Conservation (phyloP, 2,888 invertebrate genomes). For the Colostygia pectinataria region DNA sequence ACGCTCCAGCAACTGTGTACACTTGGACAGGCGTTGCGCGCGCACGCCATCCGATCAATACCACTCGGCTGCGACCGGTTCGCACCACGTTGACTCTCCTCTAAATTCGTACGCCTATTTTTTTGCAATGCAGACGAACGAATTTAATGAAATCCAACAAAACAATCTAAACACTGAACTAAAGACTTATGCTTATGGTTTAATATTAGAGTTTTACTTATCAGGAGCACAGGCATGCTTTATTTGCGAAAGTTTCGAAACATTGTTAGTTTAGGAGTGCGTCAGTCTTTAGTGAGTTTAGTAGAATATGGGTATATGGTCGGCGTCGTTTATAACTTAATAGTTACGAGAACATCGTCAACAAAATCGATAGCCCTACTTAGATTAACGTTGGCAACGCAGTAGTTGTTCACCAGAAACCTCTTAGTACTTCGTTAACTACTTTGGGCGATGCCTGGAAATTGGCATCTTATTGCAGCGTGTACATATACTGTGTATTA, state of each 20-base stretch:
- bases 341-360: conserved; percentile 36
- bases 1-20: conserved; percentile 72
- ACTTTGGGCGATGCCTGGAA: conserved; percentile 39
- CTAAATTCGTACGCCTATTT: conserved; percentile 71
- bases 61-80: conserved; percentile 68
- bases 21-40: conserved; percentile 75
- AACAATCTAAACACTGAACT: conserved; percentile 42
- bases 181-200: conserved; percentile 46
- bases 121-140: conserved; percentile 57
- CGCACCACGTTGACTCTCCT: conserved; percentile 67
- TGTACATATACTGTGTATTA: neutral
- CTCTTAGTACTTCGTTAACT: conserved; percentile 46
- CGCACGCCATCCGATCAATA: conserved; percentile 80
- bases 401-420: conserved; percentile 37
- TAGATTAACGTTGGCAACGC: conserved; percentile 42
- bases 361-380: conserved; percentile 54
- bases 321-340: conserved; percentile 42
- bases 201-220: conserved; percentile 6
- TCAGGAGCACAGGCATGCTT: neutral
- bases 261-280: conserved; percentile 40
- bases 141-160: conserved; percentile 52
- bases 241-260: conserved; percentile 41
- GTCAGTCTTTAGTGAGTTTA: conserved; percentile 23
- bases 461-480: conserved; percentile 39
- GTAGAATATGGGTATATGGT: conserved; percentile 33